Base-by-base conservation (phyloP, 2,888 invertebrate species). In the Spisula subtruncata region DNA sequence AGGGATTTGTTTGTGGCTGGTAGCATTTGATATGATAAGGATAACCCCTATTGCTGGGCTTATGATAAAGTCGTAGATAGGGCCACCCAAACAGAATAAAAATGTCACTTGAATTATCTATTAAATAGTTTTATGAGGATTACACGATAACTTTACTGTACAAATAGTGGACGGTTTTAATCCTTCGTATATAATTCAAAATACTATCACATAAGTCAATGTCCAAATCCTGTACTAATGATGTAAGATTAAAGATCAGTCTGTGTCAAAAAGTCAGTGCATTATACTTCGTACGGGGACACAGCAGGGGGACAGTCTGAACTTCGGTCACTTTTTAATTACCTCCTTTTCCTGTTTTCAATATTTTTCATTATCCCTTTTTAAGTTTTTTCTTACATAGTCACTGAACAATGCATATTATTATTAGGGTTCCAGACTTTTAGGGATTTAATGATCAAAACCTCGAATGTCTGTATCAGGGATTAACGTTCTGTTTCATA, bases 121-220 rank as follows among this genome's bases (percentile, higher is more conserved):
- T 85, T 85, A 20, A 85, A 85, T 81, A 71, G 81, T 81, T 81
- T 88, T 88, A 88, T 35, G 25, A 25, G 29, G 88, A 88, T 88
- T 84, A 85, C 46, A 29, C 81, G 85, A 84, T 88, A 88, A 66
- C 85, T 35, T 81, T 88, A 88, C 88, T 71, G 81, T 66, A 85
- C 71, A 88, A 85, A 85, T 71, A 88, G 51, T 81, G 75, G 81
- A 51, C 20, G 16, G 14, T 25, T n/a, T 5, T 71, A 71, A 71
- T 71, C 25, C 71, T 71, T 41, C 0, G 71, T 29, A 71, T n/a
- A 41, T 12, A n/a, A 35, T 75, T 32, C 35, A 75, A 32, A 75
- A 75, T 35, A 32, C 75, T 75, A 75, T 75, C 75, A 18, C 35
- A 16, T 32, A 75, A 75, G 75, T 35, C 75, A 75, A 35, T 35